Base-by-base conservation (phyloP, 2,888 invertebrate genomes). In the Caenorhabditis macrosperma region DNA sequence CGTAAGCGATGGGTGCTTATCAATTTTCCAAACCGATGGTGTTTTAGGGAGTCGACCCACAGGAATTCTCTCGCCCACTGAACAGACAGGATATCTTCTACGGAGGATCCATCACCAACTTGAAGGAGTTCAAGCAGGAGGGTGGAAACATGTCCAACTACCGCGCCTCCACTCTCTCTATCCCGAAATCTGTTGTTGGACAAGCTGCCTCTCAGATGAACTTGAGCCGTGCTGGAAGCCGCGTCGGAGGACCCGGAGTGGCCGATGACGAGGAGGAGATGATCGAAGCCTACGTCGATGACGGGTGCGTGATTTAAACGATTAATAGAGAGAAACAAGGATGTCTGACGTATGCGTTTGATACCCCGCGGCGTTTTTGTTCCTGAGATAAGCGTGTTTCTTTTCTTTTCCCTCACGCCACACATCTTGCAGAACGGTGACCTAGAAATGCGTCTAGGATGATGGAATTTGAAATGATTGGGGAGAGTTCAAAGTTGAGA, bases 81-180 rank as follows among this genome's bases (percentile, higher is more conserved):
- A 88, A 86, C 61, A 80, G 90, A 66, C 96, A 96, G 91, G 98
- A 98, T 92, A 97, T 97, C 90, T 97, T 98, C 93, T 97, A 97
- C 92, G 96, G 96, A 2, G 97, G 98, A 33, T 96, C 96, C 55
- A 95, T 98, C 26, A 93, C 94, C 79, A 95, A 97, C 92, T 93
- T 98, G 87, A 95, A 95, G 0, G 96, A 96, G 91, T 97, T 94
- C 92, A 87, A 90, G 33, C 82, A 87, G n/a, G 90, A 90, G 59
- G 88, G 80, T 46, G 78, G 80, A 61, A 81, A 78, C 63, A 78
- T 83, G 76, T 3, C 60, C 20, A 64, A 63, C 52, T 85, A 79
- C 63, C 78, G 86, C 41, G 80, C 82, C 4, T 83, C 83, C 2
- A 81, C 85, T 22, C 57, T 82, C 1, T 85, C 85, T 0, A 86